Conservation (phyloP, 1,140 invertebrate species). For the Drosophila mauritiana region DNA sequence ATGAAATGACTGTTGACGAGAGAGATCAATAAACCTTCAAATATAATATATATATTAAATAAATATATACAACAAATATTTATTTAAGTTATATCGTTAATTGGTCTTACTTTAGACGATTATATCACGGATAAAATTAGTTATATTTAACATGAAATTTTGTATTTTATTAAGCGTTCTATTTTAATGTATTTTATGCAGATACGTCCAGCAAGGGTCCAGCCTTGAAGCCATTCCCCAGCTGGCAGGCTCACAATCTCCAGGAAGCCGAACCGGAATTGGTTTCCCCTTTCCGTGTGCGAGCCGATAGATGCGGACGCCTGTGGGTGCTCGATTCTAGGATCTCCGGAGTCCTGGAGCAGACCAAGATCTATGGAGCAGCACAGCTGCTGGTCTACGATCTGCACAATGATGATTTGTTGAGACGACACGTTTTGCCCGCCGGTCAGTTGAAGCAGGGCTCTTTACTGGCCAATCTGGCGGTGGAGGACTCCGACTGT, state of each 20-base stretch:
- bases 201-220: slow-evolving; percentile 88
- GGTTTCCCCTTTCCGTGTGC: slow-evolving; percentile 90
- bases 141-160: not conserved
- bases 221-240: slow-evolving; percentile 89
- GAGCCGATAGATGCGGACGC: slow-evolving; percentile 90
- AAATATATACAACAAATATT: not conserved
- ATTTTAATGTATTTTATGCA: slow-evolving; percentile 65
- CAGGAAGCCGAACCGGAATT: slow-evolving; percentile 87
- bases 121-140: too few species aligned
- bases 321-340: slow-evolving; percentile 92
- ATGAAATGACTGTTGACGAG: not conserved
- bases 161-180: not conserved
- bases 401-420: slow-evolving; percentile 88
- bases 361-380: slow-evolving; percentile 84
- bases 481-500: slow-evolving; percentile 89
- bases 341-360: slow-evolving; percentile 87
- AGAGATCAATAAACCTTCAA: slow-evolving; percentile 17
- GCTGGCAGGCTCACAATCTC: slow-evolving; percentile 88
- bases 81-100: too few species aligned
- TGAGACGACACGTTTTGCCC: slow-evolving; percentile 88
- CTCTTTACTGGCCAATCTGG: slow-evolving; percentile 91
- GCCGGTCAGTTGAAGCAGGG: slow-evolving; percentile 87
- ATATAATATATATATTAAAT: not conserved
- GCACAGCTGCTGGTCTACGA: slow-evolving; percentile 90
- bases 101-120: not conserved